phyloP scores from a whole-genome alignment of 1,140 invertebrate genomes.

The Trichogramma pretiosum region DNA sequence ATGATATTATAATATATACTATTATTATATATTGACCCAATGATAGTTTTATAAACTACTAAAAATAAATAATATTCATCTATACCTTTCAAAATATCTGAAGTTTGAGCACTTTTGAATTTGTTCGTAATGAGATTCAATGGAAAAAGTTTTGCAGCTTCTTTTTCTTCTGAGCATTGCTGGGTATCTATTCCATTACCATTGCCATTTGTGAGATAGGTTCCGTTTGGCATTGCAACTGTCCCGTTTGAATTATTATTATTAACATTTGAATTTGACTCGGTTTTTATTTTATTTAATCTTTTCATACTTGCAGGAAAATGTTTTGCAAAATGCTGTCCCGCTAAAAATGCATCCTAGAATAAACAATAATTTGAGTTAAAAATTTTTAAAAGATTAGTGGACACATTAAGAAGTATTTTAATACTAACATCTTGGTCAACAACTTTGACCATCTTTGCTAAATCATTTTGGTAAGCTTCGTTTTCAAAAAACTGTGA shows the following conservation, averaged over 20 bases:
- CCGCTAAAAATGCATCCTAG: conserved; percentile 65
- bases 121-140: conserved; percentile 35
- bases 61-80: too few relatives aligned
- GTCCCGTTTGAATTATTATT: conserved; percentile 11
- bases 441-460: conserved; percentile 67
- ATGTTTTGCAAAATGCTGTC: conserved; percentile 70
- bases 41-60: too few relatives aligned
- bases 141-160: conserved; percentile 38
- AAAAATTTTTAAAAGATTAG: conserved; percentile 3
- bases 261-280: conserved; percentile 24
- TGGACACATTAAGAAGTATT: conserved; percentile 1
- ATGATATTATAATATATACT: too few relatives aligned
- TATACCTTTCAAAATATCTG: conserved; percentile 33
- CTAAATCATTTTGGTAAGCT: conserved; percentile 70
- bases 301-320: conserved; percentile 53
- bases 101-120: conserved; percentile 33
- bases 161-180: conserved; percentile 31
- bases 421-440: conserved; percentile 43
- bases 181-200: conserved; percentile 12
- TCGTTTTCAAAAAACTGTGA: conserved; percentile 81
- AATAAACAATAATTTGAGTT: conserved; percentile 17
- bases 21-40: too few relatives aligned
- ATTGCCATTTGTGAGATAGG: conserved; percentile 6
- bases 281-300: conserved; percentile 28
- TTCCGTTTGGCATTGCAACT: conserved; percentile 6